Base-by-base conservation (phyloP, 2,797 vertebrate genomes). In the Anomalospiza imberbis region DNA sequence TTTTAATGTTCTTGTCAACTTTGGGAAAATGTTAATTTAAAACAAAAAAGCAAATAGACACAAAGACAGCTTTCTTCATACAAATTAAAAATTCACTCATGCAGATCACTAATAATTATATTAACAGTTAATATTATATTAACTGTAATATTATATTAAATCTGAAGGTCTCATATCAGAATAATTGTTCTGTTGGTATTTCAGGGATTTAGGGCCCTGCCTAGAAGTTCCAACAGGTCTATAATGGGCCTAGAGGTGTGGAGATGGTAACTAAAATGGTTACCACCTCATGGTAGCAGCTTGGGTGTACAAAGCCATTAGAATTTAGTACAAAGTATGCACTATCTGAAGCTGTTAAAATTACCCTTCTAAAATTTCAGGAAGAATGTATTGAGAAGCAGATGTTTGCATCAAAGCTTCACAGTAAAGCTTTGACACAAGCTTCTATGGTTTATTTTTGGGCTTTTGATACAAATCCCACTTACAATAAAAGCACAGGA, bases 201-300 rank as follows among this genome's bases (percentile, higher is more conserved):
- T 67, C 34, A 76, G 28, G 25, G 20, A 54, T 82, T 68, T 68
- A 31, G 31, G 71, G 6, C 14, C 32, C 6, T 9, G 32, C 10
- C 51, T 70, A 17, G 26, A 51, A 47, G 16, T 5, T 68, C 12
- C 17, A 24, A 38, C 44, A 62, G 12, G 20, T 34, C 28, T 47
- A 7, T 32, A 47, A 54, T 13, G 28, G 15, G 10, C 17, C 28
- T 47, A 38, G 20, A 48, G 12, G 7, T 36, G 26, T 62, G 45
- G 32, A 79, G n/a, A 47, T 0, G 0, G 11, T 34, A 72, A 26
- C 10, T 87, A 57, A 65, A 89, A 60, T 32, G 3, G 3, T 50
- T 76, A 57, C 13, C 5, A 55, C 17, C 36, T 70, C 24, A 45
- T 0, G 0, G 29, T 7, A 76, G 38, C 38, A 82, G 66, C 8